These are phyloP conservation scores for Channa striata DNA, from an alignment of 2,797 vertebrate species.

Conservation along the genomic window DNA sequence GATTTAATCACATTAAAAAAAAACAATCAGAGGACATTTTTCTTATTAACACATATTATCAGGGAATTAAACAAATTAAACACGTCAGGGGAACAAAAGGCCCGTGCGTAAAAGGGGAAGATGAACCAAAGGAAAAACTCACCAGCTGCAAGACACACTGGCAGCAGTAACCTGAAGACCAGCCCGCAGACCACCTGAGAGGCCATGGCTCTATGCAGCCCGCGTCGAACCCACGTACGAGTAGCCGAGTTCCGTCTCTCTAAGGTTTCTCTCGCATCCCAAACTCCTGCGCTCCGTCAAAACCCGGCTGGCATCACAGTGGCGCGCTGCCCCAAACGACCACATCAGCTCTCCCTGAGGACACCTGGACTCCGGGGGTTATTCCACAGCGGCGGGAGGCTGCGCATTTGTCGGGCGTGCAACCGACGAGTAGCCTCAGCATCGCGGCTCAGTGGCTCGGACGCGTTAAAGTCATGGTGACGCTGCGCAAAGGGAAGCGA, in stretches of 20 bases:
- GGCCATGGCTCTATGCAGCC: constrained; percentile 86
- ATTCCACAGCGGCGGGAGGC: constrained; percentile 43
- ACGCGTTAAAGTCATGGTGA: constrained; percentile 43
- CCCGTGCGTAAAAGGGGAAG: constrained; percentile 16
- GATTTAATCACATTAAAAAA: neutral
- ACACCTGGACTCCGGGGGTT: constrained; percentile 60
- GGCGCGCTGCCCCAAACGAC: constrained; percentile 58
- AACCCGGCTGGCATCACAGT: constrained; percentile 76
- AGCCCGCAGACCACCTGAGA: constrained; percentile 95
- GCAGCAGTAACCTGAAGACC: constrained; percentile 94
- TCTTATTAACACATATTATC: neutral
- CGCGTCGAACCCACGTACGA: constrained; percentile 57
- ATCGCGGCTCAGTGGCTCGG: constrained; percentile 16
- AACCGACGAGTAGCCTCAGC: constrained; percentile 31
- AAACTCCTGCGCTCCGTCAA: constrained; percentile 73
- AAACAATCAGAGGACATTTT: neutral
- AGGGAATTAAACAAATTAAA: too few species aligned
- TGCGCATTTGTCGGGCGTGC: constrained; percentile 31
- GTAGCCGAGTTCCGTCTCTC: constrained; percentile 45
- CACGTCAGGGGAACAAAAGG: too few species aligned
- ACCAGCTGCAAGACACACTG: constrained; percentile 94
- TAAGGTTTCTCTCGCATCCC: constrained; percentile 68
- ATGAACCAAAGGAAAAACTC: constrained; percentile 63
- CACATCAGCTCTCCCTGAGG: constrained; percentile 55
- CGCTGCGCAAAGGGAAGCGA: constrained; percentile 3